Percentiles rank a stretch among this genome's conserved stretches.
Evolutionary conservation across 2,113 vertebrate species (phyloP).

Genomic region (Chaetodon auriga): DNA sequence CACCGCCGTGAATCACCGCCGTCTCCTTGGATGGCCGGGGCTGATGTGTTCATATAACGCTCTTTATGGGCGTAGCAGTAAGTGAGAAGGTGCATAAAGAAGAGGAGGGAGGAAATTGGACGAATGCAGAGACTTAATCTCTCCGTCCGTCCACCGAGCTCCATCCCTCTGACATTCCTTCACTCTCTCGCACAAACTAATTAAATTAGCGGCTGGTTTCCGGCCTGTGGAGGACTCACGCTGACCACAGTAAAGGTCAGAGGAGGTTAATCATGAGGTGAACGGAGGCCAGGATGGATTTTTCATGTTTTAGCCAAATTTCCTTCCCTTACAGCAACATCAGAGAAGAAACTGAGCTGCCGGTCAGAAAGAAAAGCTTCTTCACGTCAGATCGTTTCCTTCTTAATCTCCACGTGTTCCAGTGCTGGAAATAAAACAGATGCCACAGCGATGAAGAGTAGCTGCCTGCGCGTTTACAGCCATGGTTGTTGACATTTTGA

Average conservation of each 20-base stretch:
- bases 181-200: slow-evolving; percentile 34
- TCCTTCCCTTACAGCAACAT: not conserved
- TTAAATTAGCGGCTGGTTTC: not conserved
- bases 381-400: too few species aligned
- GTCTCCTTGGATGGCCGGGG: slow-evolving; percentile 31
- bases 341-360: too few species aligned
- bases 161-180: slow-evolving; percentile 11
- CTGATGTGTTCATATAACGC: slow-evolving; percentile 50
- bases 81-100: slow-evolving; percentile 32
- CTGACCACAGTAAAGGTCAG: not conserved
- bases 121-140: slow-evolving; percentile 31
- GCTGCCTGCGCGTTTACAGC: too few species aligned
- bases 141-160: not conserved
- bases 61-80: slow-evolving; percentile 19
- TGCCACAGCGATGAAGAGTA: too few species aligned
- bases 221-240: not conserved
- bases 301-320: not conserved
- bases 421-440: too few species aligned
- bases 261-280: not conserved
- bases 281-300: not conserved
- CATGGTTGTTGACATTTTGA: too few species aligned
- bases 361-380: too few species aligned
- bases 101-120: slow-evolving; percentile 16
- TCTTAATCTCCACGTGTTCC: too few species aligned
- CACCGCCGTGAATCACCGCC: not conserved